A percentile compares a stretch with the other conserved stretches of the same genome.
Evolutionary conservation across 1,140 invertebrate species (phyloP).

Genomic region (Atta texana): DNA sequence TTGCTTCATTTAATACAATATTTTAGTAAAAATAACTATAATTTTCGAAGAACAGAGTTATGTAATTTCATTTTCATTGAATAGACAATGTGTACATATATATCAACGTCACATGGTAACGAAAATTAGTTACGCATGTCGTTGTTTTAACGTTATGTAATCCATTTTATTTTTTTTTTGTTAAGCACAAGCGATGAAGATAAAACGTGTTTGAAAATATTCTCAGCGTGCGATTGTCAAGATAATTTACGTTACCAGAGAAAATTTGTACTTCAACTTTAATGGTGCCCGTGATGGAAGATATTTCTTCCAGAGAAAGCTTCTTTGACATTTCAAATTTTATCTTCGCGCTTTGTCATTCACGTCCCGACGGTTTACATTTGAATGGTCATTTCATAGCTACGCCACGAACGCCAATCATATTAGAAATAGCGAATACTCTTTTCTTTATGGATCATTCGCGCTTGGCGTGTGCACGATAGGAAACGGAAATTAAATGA

Average conservation of each 20-base stretch:
- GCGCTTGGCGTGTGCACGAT: conserved; percentile 30
- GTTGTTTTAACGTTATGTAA: conserved; percentile 16
- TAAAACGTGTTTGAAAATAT: conserved; percentile 15
- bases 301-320: background rate
- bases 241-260: background rate
- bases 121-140: conserved; percentile 41
- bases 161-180: conserved; percentile 18
- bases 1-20: background rate
- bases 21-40: background rate
- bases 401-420: conserved; percentile 17
- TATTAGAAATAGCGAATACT: conserved; percentile 46
- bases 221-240: background rate
- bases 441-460: conserved; percentile 51
- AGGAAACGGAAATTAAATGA: conserved; percentile 78
- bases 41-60: background rate
- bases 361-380: conserved; percentile 18
- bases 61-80: conserved; percentile 19
- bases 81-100: conserved; percentile 12
- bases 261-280: conserved; percentile 20
- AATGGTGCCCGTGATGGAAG: background rate
- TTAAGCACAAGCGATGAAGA: conserved; percentile 32
- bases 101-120: conserved; percentile 5
- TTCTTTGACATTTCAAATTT: conserved; percentile 25
- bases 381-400: conserved; percentile 31
- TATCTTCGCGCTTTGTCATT: conserved; percentile 31